Base-by-base conservation (phyloP, 2,113 vertebrate species). In the Lichenostomus cassidix region DNA sequence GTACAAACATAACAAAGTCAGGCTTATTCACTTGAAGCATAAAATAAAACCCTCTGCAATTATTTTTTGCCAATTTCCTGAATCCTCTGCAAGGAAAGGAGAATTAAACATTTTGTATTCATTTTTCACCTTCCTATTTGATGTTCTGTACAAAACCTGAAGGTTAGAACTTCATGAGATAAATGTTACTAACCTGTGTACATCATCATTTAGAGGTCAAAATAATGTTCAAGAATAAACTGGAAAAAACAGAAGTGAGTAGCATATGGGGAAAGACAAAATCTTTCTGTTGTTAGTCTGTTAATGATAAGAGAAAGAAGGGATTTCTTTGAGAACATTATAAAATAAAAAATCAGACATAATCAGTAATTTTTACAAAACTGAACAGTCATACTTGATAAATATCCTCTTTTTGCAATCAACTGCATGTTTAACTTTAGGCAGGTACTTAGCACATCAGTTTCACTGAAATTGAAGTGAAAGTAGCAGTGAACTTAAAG, bases 1-100 rank as follows among this genome's bases (percentile, higher is more conserved):
- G 47, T 53, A 77, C 69, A 83, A 94, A 90, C 73, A 94, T 62
- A 80, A 82, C 79, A 90, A 86, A 96, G 88, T 89, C 76, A 64
- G 76, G 68, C 52, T 83, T 93, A 89, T 90, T 92, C 85, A 88
- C 31, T 55, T 49, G 60, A 93, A 93, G 71, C 63, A 92, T 55
- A 86, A 91, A 94, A 89, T 77, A 92, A 94, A 95, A 37, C 47
- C 60, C 37, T 44, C 71, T 22, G 28, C 44, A 76, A 83, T 71
- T 64, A 69, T 82, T 89, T 93, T 62, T 71, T 95, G 90, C 60
- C 92, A 56, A 27, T 77, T 90, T 93, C 52, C 85, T 75, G 64
- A 88, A 90, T 81, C 47, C 59, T 58, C 37, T 63, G 47, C 44
- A 44, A 6, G 5, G 31, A 89, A 92, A 75, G 29, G 17, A 58